These are phyloP conservation scores for Tholera decimalis DNA, from an alignment of 2,888 invertebrate species.

Conservation along the genomic window DNA sequence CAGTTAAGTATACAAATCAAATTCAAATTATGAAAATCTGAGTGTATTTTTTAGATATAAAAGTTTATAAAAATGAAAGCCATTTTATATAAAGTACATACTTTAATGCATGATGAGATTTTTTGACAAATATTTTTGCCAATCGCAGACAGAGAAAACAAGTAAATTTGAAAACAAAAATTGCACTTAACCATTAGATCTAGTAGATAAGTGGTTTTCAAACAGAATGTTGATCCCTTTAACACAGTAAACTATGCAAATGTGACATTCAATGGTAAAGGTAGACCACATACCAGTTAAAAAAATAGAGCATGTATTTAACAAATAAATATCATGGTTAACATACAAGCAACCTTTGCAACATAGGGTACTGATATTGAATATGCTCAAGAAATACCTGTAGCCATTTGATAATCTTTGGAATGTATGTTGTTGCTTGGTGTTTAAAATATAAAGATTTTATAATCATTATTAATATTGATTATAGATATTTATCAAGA, in stretches of 20 bases:
- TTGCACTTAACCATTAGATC: slow-evolving; percentile 4
- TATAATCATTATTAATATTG: background rate
- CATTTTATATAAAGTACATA: slow-evolving; percentile 20
- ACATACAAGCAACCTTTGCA: slow-evolving; percentile 6
- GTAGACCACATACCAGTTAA: background rate
- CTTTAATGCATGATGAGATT: slow-evolving; percentile 44
- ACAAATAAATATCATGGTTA: slow-evolving; percentile 11
- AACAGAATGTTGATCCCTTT: slow-evolving; percentile 14
- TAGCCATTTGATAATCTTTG: slow-evolving; percentile 52
- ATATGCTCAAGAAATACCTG: slow-evolving; percentile 20
- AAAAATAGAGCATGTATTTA: slow-evolving; percentile 8
- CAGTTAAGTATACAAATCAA: too few relatives aligned
- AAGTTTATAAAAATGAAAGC: slow-evolving; percentile 16
- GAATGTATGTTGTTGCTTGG: slow-evolving; percentile 49
- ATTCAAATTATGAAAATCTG: too few relatives aligned
- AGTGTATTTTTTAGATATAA: background rate
- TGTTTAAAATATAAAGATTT: slow-evolving; percentile 24
- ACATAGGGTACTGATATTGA: slow-evolving; percentile 5
- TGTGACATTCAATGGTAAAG: background rate
- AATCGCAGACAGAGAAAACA: slow-evolving; percentile 6
- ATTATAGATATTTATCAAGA: background rate
- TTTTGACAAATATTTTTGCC: slow-evolving; percentile 22
- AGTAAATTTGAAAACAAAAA: slow-evolving; percentile 9
- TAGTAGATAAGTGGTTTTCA: slow-evolving; percentile 8
- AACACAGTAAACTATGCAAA: slow-evolving; percentile 13